phyloP scores from a whole-genome alignment of 2,888 invertebrate species.

The Octonoba sinensis region DNA sequence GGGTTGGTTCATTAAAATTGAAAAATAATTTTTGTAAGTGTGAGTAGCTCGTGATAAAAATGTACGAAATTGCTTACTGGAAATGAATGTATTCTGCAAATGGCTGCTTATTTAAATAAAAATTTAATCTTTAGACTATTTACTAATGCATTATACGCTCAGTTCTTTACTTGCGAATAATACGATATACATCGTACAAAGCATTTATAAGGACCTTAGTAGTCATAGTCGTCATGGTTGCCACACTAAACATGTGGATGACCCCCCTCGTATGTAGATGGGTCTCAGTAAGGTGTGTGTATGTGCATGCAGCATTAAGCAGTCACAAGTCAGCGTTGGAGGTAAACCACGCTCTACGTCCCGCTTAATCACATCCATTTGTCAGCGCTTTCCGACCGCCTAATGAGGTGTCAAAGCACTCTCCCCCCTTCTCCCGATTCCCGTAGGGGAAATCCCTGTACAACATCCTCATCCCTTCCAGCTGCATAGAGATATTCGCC shows the following conservation, averaged over 20 bases:
- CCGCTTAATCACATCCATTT: conserved; percentile 65
- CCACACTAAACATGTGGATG: conserved; percentile 17
- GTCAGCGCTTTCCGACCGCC: conserved; percentile 60
- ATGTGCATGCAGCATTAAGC: conserved; percentile 28
- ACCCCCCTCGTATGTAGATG: conserved; percentile 27
- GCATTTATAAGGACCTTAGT: too few species aligned
- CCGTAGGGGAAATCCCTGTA: conserved; percentile 21
- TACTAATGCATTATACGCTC: too few species aligned
- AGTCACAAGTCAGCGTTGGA: conserved; percentile 45
- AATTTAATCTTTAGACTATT: too few species aligned
- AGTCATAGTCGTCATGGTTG: too few species aligned
- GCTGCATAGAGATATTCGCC: neutral
- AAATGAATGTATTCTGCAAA: too few species aligned
- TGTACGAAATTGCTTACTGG: too few species aligned
- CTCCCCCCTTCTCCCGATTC: conserved; percentile 23
- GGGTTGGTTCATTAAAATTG: too few species aligned
- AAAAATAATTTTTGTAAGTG: too few species aligned
- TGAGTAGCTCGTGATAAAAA: too few species aligned
- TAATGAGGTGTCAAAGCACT: conserved; percentile 60
- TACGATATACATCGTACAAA: too few species aligned
- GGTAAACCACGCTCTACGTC: conserved; percentile 54
- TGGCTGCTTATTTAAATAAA: too few species aligned
- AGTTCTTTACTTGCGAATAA: too few species aligned
- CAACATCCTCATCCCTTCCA: neutral
- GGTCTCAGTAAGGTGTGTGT: conserved; percentile 17